Percentiles rank a stretch among this genome's conserved stretches.
phyloP scores from a whole-genome alignment of 2,888 invertebrate species.

The Odontothrips loti region DNA sequence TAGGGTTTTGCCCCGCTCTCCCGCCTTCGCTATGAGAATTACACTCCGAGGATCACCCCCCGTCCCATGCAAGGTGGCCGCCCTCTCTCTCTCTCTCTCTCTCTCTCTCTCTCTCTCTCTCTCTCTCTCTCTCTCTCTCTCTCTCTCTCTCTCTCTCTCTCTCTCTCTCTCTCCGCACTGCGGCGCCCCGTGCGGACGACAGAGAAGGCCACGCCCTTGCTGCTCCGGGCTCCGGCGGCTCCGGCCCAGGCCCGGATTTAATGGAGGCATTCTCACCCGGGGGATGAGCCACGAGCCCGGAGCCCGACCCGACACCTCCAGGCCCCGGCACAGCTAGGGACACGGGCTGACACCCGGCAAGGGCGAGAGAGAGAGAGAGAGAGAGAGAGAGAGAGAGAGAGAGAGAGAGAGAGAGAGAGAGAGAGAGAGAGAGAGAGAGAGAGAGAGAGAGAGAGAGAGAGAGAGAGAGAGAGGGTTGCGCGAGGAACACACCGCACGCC shows the following conservation, averaged over 20 bases:
- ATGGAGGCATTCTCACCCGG: background rate
- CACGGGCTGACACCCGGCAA: background rate
- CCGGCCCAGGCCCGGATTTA: background rate
- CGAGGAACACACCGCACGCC: too few species aligned
- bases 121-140: slow-evolving; percentile 1
- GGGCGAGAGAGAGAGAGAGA: background rate
- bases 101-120: background rate
- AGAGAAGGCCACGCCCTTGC: background rate
- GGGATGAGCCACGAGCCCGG: background rate
- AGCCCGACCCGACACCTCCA: too few species aligned
- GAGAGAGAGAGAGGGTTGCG: too few species aligned
- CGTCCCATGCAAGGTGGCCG: background rate
- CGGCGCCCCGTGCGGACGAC: background rate
- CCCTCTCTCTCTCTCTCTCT: background rate
- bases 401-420: too few species aligned
- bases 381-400: too few species aligned
- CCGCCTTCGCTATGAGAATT: background rate
- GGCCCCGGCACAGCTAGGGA: background rate
- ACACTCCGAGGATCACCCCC: background rate
- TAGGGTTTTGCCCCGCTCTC: background rate
- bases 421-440: too few species aligned
- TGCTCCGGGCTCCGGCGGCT: too few species aligned
- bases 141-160: background rate
- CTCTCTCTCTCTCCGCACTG: background rate
- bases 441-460: too few species aligned